Conservation (phyloP, 2,113 vertebrate genomes). For the Gopherus evgoodei region DNA sequence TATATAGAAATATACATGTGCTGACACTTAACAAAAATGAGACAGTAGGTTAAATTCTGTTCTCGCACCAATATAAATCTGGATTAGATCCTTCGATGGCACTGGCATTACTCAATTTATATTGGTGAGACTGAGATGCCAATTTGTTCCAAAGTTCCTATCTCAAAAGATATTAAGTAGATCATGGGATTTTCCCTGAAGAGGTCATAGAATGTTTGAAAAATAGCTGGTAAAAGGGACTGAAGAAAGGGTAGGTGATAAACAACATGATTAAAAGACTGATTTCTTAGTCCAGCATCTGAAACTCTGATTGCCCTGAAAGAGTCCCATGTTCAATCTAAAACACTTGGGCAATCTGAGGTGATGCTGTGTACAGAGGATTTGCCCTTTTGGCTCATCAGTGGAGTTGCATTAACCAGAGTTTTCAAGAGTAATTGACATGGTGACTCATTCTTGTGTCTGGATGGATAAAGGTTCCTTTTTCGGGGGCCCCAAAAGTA, state of each 20-base stretch:
- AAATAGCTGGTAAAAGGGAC: neutral
- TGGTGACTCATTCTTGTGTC: neutral
- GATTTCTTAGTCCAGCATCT: neutral
- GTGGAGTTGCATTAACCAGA: neutral
- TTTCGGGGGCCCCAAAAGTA: neutral
- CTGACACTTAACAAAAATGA: neutral
- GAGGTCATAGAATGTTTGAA: neutral
- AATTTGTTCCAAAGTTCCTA: neutral
- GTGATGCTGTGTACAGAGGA: neutral
- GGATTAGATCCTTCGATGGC: neutral
- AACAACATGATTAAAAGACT: neutral
- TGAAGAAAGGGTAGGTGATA: neutral
- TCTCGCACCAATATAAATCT: neutral
- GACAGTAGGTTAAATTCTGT: neutral
- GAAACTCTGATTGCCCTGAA: neutral
- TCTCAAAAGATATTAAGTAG: neutral
- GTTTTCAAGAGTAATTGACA: neutral
- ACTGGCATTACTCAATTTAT: neutral
- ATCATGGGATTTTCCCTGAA: neutral
- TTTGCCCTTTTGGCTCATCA: neutral
- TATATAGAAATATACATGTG: neutral
- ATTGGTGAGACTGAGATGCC: neutral
- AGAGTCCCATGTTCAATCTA: neutral
- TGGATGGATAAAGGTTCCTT: conserved; percentile 15
- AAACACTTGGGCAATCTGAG: neutral